Base-by-base conservation (phyloP, 2,888 invertebrate species). In the Allygus modestus region DNA sequence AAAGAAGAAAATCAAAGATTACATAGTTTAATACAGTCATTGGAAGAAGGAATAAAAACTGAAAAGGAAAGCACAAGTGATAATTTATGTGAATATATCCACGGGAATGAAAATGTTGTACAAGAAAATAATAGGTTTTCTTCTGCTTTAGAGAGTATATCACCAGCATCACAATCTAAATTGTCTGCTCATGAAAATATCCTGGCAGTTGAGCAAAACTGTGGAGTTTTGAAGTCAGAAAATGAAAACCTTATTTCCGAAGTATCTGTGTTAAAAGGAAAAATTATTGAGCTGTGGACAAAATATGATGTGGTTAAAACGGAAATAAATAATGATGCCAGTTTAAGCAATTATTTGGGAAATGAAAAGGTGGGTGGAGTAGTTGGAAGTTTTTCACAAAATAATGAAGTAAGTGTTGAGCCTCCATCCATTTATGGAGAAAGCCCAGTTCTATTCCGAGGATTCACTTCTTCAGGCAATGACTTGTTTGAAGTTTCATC, bases 51-150 rank as follows among this genome's bases (percentile, higher is more conserved):
- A 87, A 86, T 91, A 20, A 88, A 89, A 86, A 71, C 31, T 43
- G 65, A 71, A 51, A 65, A 1, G 31, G 31, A 65, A 46, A 69
- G 31, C 26, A 41, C 28, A 28, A 65, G 65, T 5, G 31, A 31
- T 23, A 65, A 79, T 15, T 33, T 86, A 84, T 91, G 92, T 88
- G 88, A 91, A 0, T 89, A 91, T 58, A 91, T 92, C 20, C 87
- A 91, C 43, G 91, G 92, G 86, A 90, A 89, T 43, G 90, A 90
- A 51, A 90, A 90, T 28, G 89, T 90, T 33, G 90, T 91, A n/a
- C 86, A 89, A 15, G 91, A 91, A 86, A 89, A 89, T 31, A 26
- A 15, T 37, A 41, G n/a, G 0, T 41, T 82, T 20, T n/a, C 73
- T 20, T 41, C 41, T 41, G 37, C 20, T 41, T 20, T 73, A 23